phyloP scores from a whole-genome alignment of 2,113 vertebrate species.

The Sclerurus mexicanus region DNA sequence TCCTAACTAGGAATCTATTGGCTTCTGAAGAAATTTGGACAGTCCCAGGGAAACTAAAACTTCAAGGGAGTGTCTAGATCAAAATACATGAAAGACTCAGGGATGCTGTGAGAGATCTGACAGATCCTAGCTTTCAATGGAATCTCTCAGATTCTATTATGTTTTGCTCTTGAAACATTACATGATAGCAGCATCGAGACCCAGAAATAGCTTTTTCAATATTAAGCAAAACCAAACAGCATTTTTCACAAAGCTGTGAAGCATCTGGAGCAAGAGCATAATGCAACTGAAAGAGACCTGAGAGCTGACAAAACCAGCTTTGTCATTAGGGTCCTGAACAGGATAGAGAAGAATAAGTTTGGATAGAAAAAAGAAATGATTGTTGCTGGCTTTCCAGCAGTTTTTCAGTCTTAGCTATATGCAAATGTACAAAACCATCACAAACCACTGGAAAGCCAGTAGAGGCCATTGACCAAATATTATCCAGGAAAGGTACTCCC shows the following conservation, averaged over 20 bases:
- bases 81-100: background rate
- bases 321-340: background rate
- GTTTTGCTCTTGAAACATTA: background rate
- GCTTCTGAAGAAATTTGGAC: background rate
- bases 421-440: background rate
- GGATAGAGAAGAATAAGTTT: background rate
- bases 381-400: background rate
- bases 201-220: background rate
- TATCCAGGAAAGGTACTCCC: background rate
- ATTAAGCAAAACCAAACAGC: background rate
- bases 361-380: background rate
- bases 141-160: background rate
- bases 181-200: background rate
- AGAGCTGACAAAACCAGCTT: background rate
- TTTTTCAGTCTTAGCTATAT: background rate
- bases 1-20: background rate
- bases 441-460: background rate
- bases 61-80: background rate
- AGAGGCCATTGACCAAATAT: background rate
- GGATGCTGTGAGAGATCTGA: background rate
- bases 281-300: background rate
- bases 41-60: background rate
- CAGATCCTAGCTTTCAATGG: background rate
- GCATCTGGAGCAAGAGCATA: background rate
- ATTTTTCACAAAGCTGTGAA: background rate